Evolutionary conservation across 2,113 vertebrate species (phyloP).

Genomic region (Chloroceryle aenea): DNA sequence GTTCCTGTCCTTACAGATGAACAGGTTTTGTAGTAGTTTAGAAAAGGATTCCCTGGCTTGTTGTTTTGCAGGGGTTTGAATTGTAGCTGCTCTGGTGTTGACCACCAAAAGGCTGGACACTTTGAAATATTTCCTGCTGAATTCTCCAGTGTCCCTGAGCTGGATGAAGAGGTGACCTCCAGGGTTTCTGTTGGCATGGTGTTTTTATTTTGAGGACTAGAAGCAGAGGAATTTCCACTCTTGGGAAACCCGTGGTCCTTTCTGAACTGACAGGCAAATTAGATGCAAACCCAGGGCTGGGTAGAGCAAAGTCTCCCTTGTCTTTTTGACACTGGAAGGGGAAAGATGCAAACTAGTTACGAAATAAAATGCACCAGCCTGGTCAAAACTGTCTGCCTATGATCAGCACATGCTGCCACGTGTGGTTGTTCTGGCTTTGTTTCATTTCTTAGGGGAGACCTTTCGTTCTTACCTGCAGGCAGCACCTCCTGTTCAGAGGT

Average conservation of each 20-base stretch:
- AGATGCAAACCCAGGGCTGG: neutral
- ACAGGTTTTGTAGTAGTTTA: neutral
- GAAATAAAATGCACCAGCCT: neutral
- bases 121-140: neutral
- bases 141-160: neutral
- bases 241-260: neutral
- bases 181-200: neutral
- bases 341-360: neutral
- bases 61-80: neutral
- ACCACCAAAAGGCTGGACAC: neutral
- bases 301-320: neutral
- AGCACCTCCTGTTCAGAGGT: neutral
- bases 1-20: neutral
- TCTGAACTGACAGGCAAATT: neutral
- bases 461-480: neutral
- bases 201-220: neutral
- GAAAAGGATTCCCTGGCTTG: neutral
- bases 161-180: neutral
- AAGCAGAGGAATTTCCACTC: neutral
- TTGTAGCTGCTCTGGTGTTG: neutral
- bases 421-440: neutral
- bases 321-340: neutral
- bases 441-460: neutral
- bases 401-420: fast-evolving
- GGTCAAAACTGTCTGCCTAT: neutral